Base-by-base conservation (phyloP, 1,140 invertebrate genomes). In the Drosophila pachea region DNA sequence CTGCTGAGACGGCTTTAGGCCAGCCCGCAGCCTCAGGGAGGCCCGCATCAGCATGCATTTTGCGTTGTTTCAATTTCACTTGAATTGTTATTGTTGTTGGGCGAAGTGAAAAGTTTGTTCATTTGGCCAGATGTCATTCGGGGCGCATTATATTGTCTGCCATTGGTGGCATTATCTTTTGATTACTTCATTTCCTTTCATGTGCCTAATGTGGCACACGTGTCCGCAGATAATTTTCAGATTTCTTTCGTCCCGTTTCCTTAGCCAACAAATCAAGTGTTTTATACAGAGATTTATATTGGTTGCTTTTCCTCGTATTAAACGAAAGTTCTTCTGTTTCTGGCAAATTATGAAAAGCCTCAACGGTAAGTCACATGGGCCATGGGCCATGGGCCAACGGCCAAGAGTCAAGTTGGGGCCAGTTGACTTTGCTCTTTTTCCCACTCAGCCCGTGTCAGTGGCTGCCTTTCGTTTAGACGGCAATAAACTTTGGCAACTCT, bases 401-500 rank as follows among this genome's bases (percentile, higher is more conserved):
- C 40, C 47, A 55, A 65, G 49, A 42, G 40, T 43, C 40, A 43
- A 43, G 40, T 43, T 43, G 40, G 36, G 47, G 48, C 22, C 55
- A 63, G 42, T 45, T 68, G 62, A 70, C 59, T 60, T 14, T 22
- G 2, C 36, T 67, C 49, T 63, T 22, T 22, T 22, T 22, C 22
- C 22, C 22, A 14, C 36, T 63, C 36, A 45, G 60, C 29, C 49
- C 48, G 31, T 61, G 45, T 70, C 42, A 36, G 69, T 33, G 32
- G 16, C 22, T 62, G 52, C 61, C 49, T 82, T 83, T 73, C 76
- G 79, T 79, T 83, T 83, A 79, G 79, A 73, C 66, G 60, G 76
- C 79, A 79, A 83, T 79, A 75, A 79, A 84, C 76, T 84, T 84
- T 79, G 76, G 81, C 76, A 84, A 84, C 81, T 84, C 79, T 84